Conservation (phyloP, 2,888 invertebrate species). For the Nipponacmea schrenckii region DNA sequence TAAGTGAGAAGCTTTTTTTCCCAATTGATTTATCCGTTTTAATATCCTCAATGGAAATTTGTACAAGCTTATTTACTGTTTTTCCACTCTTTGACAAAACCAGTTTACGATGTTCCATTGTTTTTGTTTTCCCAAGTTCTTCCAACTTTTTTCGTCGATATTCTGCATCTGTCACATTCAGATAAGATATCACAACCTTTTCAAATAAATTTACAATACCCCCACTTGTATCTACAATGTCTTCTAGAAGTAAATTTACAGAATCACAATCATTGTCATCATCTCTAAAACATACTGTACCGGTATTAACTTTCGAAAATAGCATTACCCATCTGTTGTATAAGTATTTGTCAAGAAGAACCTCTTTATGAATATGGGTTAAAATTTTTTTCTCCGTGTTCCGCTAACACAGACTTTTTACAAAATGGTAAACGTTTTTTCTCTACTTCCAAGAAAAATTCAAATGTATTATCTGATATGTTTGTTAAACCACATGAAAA, state of each 20-base stretch:
- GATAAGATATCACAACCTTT: background rate
- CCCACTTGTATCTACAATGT: background rate
- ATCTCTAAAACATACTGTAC: too few species aligned
- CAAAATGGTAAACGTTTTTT: background rate
- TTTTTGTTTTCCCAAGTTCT: slow-evolving; percentile 1
- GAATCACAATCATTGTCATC: too few species aligned
- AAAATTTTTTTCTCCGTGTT: background rate
- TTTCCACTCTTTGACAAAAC: background rate
- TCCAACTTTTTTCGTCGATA: background rate
- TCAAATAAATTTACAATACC: background rate
- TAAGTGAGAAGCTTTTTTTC: slow-evolving; percentile 2
- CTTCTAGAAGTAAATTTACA: too few species aligned
- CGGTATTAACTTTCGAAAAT: too few species aligned
- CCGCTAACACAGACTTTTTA: background rate
- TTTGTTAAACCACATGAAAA: slow-evolving; percentile 9
- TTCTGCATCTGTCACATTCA: slow-evolving; percentile 5
- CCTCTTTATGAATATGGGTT: background rate
- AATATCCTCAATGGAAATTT: background rate
- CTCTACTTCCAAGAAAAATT: slow-evolving; percentile 8
- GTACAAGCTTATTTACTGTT: background rate
- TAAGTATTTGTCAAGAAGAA: background rate
- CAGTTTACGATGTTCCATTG: too few species aligned
- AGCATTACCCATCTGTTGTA: too few species aligned
- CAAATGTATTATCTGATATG: background rate
- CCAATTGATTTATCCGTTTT: background rate